These are phyloP conservation scores for Danio kyathit DNA, from an alignment of 2,797 vertebrate species.

Conservation along the genomic window DNA sequence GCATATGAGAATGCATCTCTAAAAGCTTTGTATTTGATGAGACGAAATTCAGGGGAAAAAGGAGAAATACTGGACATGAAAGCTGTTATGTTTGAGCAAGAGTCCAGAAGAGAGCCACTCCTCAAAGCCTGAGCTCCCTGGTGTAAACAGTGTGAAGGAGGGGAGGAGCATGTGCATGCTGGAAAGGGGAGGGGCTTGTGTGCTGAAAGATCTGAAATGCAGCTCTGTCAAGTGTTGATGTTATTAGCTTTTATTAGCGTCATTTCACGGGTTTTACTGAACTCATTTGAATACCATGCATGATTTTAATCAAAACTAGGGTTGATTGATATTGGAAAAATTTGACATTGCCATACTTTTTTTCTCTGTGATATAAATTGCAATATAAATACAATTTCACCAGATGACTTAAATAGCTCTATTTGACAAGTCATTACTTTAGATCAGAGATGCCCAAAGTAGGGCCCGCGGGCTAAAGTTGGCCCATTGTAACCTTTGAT, in stretches of 20 bases:
- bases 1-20: neutral
- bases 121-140: conserved; percentile 11
- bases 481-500: too few species aligned
- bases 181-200: conserved; percentile 8
- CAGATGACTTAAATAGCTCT: too few species aligned
- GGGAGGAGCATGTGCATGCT: neutral
- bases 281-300: conserved; percentile 10
- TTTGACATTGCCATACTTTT: too few species aligned
- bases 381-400: too few species aligned
- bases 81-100: conserved; percentile 16
- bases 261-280: neutral
- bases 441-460: too few species aligned
- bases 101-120: conserved; percentile 7
- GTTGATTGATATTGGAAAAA: too few species aligned
- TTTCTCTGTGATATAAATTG: too few species aligned
- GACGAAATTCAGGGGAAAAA: neutral
- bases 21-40: neutral
- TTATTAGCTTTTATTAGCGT: neutral
- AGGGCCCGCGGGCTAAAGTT: too few species aligned
- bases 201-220: neutral
- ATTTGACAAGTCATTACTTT: too few species aligned
- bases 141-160: conserved; percentile 29
- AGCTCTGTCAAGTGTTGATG: neutral
- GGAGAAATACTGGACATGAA: neutral
- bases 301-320: neutral